phyloP scores from a whole-genome alignment of 2,888 invertebrate genomes.

The Eristalinus aeneus region DNA sequence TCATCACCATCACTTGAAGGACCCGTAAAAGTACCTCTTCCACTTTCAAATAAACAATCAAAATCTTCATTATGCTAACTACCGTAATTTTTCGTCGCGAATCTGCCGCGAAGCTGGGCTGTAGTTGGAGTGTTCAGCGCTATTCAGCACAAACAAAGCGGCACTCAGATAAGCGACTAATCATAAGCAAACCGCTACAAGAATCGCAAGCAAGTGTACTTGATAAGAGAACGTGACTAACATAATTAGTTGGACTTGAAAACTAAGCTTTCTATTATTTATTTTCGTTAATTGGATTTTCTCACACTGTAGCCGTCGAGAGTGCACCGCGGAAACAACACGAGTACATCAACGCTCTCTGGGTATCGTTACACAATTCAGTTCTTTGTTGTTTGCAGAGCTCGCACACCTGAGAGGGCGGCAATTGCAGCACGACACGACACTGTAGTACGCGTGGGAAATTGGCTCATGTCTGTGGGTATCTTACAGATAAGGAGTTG shows the following conservation, averaged over 20 bases:
- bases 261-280: slow-evolving; percentile 17
- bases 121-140: background rate
- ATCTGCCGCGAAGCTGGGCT: background rate
- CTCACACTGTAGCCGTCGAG: background rate
- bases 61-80: background rate
- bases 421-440: background rate
- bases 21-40: background rate
- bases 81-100: background rate
- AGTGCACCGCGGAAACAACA: background rate
- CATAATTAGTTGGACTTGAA: slow-evolving; percentile 25
- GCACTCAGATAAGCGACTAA: background rate
- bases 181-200: background rate
- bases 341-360: background rate
- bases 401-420: background rate
- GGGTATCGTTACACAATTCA: background rate
- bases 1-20: background rate
- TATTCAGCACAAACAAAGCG: background rate
- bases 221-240: slow-evolving; percentile 29
- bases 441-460: slow-evolving; percentile 13
- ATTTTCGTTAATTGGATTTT: slow-evolving; percentile 39
- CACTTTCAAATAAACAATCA: background rate
- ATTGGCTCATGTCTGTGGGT: slow-evolving; percentile 7
- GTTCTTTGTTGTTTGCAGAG: background rate
- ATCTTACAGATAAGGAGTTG: slow-evolving; percentile 1
- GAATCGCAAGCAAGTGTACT: background rate